Conservation (phyloP, 2,797 vertebrate genomes). For the Anabas testudineus region DNA sequence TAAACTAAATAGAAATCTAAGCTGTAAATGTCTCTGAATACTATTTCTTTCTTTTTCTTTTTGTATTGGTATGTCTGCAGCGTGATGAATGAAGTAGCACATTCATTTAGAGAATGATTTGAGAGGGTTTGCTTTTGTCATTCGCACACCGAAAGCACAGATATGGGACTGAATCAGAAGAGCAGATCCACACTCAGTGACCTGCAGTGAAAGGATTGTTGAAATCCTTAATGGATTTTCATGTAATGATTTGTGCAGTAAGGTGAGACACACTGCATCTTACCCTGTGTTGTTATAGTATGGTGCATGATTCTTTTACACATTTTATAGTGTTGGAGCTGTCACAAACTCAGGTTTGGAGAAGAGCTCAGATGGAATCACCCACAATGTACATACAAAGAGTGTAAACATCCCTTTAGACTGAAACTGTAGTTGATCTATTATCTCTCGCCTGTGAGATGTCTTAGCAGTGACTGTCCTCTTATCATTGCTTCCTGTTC, state of each 20-base stretch:
- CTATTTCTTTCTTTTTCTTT: neutral
- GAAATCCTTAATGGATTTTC: neutral
- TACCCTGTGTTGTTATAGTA: neutral
- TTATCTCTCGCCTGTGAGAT: neutral
- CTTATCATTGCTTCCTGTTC: neutral
- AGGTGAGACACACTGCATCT: neutral
- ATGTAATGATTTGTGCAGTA: neutral
- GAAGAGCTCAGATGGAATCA: neutral
- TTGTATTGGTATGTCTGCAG: neutral
- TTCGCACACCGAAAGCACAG: slow-evolving; percentile 27
- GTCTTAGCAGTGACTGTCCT: neutral
- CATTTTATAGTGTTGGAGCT: neutral
- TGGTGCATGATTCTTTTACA: neutral
- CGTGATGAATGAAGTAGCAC: neutral
- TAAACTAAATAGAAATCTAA: neutral
- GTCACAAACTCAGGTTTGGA: neutral
- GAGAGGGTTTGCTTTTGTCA: slow-evolving; percentile 21
- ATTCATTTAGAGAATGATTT: neutral
- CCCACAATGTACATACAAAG: neutral
- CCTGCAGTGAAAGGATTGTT: neutral
- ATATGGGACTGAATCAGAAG: slow-evolving; percentile 5
- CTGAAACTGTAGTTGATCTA: neutral
- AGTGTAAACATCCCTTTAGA: neutral
- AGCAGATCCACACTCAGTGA: slow-evolving; percentile 20
- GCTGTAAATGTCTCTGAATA: neutral